Evolutionary conservation across 2,888 invertebrate genomes (phyloP), one percentile per base, ranked within the genome.

Genomic region (Nymphalis c-album): DNA sequence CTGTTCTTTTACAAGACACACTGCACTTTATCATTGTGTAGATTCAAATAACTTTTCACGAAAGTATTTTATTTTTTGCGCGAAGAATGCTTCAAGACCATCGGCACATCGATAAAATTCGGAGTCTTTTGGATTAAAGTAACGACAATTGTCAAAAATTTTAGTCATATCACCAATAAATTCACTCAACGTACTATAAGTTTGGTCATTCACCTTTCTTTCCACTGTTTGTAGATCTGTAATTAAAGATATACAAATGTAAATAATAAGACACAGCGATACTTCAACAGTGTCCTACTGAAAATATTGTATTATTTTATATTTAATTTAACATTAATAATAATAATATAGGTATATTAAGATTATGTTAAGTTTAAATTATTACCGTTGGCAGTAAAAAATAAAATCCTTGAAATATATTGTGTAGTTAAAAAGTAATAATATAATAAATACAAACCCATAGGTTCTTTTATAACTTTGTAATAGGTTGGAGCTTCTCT

Each of bases 71-170:
- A 98, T 96, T 94, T 97, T 98, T 91, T 97, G 96, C 85, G 97
- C 97, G 93, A 99, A 99, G 89, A 96, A 98, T 70, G 97, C 96
- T 92, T 99, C 99, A 73, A 99, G 93, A 64, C 97, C 96, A 86
- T 98, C 98, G 26, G 99, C 99, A 92, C 98, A 98, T 82, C 98
- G 96, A 92, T 97, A 98, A 91, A 98, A 98, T 71, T 97, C 97
- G 20, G 98, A 98, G 86, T 98, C 98, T 83, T 97, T 96, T 69
- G 98, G 97, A 91, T 99, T 99, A 92, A 98, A 99, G 85, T 98
- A 97, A 75, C 99, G 96, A 93, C 99, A 99, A 91, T 99, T 99
- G 92, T 99, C 98, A 90, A 99, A 99, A 84, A 99, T 98, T 91
- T 98, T 98, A 73, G 98, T 98, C 95, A 99, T 97, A 87, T 99